Conservation (phyloP, 2,113 vertebrate species). For the Ceuthmochares aereus region DNA sequence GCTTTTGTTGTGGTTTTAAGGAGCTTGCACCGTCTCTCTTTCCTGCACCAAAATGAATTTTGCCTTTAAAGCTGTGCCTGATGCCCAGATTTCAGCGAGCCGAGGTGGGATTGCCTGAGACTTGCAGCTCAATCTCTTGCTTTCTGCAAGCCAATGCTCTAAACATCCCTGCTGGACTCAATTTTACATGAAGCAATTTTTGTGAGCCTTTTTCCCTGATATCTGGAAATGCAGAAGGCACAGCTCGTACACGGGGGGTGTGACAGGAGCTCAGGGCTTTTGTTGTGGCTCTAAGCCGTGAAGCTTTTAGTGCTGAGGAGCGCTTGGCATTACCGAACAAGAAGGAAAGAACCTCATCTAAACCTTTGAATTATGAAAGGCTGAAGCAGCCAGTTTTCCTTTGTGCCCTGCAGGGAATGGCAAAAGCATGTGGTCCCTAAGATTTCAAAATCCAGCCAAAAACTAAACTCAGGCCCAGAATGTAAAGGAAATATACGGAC, state of each 20-base stretch:
- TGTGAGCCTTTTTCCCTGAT: not conserved
- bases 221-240: not conserved
- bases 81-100: not conserved
- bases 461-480: not conserved
- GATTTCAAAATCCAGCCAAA: conserved; percentile 49
- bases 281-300: not conserved
- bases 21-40: not conserved
- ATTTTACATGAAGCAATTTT: not conserved
- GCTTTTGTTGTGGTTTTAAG: not conserved
- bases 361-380: not conserved
- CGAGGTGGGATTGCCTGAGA: not conserved
- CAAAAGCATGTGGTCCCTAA: conserved; percentile 41
- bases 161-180: not conserved
- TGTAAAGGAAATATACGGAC: conserved; percentile 75
- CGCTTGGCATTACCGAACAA: not conserved
- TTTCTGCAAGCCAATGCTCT: not conserved
- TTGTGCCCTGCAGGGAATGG: conserved; percentile 28
- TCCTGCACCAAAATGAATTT: not conserved
- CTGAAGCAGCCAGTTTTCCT: not conserved
- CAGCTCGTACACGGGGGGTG: not conserved
- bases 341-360: not conserved
- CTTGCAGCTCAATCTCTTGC: not conserved
- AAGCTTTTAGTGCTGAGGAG: not conserved
- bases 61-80: not conserved
- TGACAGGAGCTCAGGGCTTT: not conserved